Evolutionary conservation across 2,888 invertebrate genomes (phyloP).

Genomic region (Phasia obesa): DNA sequence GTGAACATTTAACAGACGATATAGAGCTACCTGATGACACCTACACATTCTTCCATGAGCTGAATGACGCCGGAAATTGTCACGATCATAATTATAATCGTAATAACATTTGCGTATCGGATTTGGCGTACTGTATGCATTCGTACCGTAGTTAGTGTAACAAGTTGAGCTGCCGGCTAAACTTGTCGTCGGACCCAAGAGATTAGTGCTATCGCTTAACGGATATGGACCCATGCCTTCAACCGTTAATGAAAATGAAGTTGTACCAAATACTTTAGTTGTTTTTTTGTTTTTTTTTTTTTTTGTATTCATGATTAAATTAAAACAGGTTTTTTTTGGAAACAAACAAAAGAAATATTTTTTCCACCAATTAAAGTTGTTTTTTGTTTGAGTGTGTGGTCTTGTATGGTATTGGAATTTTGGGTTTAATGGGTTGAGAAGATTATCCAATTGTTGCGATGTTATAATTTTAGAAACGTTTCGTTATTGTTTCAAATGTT

Average conservation of each 20-base stretch:
- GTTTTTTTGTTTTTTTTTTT: conserved; percentile 72
- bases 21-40: conserved; percentile 77
- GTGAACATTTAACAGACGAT: conserved; percentile 61
- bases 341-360: conserved; percentile 53
- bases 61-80: conserved; percentile 82
- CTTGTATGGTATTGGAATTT: background rate
- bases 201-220: conserved; percentile 83
- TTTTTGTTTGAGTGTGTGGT: conserved; percentile 37
- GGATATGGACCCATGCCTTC: conserved; percentile 83
- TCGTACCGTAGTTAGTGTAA: conserved; percentile 83
- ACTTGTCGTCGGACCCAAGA: conserved; percentile 81
- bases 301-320: conserved; percentile 65
- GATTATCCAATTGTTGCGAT: conserved; percentile 59
- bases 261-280: conserved; percentile 82
- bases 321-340: conserved; percentile 55
- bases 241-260: conserved; percentile 83
- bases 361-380: conserved; percentile 58
- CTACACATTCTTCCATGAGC: conserved; percentile 83
- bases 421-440: conserved; percentile 45
- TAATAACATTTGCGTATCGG: conserved; percentile 82
- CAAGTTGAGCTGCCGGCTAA: conserved; percentile 79
- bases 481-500: conserved; percentile 45
- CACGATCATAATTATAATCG: conserved; percentile 80
- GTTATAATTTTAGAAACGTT: conserved; percentile 41
- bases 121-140: conserved; percentile 81